phyloP scores from a whole-genome alignment of 2,888 invertebrate species.

The Leucoma salicis region DNA sequence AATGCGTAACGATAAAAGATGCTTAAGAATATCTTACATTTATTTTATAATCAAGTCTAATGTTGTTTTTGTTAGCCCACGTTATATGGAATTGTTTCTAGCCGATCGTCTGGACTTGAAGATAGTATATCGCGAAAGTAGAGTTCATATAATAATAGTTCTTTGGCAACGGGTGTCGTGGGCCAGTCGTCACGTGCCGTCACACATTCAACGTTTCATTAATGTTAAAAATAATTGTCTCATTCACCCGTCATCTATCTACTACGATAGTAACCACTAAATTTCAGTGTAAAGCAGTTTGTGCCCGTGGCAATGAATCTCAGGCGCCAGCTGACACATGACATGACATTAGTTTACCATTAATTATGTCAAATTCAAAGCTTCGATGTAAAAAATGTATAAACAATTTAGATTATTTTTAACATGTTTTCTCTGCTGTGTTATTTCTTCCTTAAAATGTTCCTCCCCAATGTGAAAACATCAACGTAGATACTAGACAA shows the following conservation, averaged over 20 bases:
- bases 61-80: conserved; percentile 9
- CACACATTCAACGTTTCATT: conserved; percentile 42
- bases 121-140: conserved; percentile 24
- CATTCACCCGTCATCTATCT: conserved; percentile 67
- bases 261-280: conserved; percentile 77
- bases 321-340: conserved; percentile 41
- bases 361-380: conserved; percentile 29
- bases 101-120: conserved; percentile 14
- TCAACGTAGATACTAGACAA: too few relatives aligned
- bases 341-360: conserved; percentile 43
- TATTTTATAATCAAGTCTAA: conserved; percentile 5
- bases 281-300: conserved; percentile 70
- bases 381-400: too few relatives aligned
- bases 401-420: too few relatives aligned
- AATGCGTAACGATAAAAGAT: conserved; percentile 17
- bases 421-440: too few relatives aligned
- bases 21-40: background rate
- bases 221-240: conserved; percentile 77
- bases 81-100: conserved; percentile 9
- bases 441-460: too few relatives aligned
- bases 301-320: conserved; percentile 64
- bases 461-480: too few relatives aligned
- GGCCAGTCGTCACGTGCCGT: conserved; percentile 38
- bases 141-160: conserved; percentile 48
- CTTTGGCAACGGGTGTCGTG: conserved; percentile 62